Conservation (phyloP, 2,113 vertebrate species). For the Anguilla japonica region DNA sequence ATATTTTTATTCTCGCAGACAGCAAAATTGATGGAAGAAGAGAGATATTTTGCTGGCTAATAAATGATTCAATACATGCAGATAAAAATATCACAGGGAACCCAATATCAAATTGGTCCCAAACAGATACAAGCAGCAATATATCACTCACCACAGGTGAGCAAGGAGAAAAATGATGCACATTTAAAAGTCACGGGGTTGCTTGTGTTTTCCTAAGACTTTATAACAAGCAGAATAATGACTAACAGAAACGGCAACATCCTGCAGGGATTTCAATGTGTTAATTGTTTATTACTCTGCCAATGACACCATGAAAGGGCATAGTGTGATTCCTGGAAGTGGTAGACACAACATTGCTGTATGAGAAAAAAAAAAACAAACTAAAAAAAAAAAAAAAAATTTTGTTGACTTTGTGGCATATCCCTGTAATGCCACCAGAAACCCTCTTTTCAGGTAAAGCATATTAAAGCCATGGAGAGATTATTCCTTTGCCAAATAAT, state of each 20-base stretch:
- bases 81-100: slow-evolving; percentile 41
- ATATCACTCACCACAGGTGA: slow-evolving; percentile 40
- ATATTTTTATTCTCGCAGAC: slow-evolving; percentile 25
- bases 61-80: slow-evolving; percentile 45
- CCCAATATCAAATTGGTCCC: slow-evolving; percentile 22
- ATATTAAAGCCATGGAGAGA: neutral
- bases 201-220: slow-evolving; percentile 16
- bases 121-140: slow-evolving; percentile 34
- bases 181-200: slow-evolving; percentile 38
- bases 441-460: no score
- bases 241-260: neutral
- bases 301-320: slow-evolving; percentile 3
- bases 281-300: slow-evolving; percentile 8
- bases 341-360: neutral
- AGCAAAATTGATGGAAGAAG: slow-evolving; percentile 26
- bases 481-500: neutral
- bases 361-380: no score
- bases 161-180: slow-evolving; percentile 45
- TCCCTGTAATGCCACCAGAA: no score
- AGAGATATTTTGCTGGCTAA: slow-evolving; percentile 34
- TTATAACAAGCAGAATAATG: neutral
- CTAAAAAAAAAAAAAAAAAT: no score
- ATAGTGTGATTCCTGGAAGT: neutral
- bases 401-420: no score
- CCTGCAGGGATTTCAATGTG: neutral